Base-by-base conservation (phyloP, 2,888 invertebrate genomes). In the Eupeodes luniger region DNA sequence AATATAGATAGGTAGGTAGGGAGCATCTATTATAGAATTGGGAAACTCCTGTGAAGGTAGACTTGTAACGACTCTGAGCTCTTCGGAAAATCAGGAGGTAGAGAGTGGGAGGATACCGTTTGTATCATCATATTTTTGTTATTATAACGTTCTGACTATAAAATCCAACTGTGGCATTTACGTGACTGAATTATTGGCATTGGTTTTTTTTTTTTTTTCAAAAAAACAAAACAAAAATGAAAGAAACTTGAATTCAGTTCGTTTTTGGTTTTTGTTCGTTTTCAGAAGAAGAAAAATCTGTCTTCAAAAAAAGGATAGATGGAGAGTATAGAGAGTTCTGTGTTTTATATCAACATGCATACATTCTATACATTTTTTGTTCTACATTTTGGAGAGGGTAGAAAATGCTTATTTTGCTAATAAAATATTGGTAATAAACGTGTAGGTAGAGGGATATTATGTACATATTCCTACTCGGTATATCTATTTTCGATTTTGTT, bases 131-230 rank as follows among this genome's bases (percentile, higher is more conserved):
- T 64, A 79, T 81, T 75, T 78, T 77, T 85, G 75, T 85, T 85
- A 78, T 81, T 78, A 88, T 85, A 88, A 84, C 87, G 66, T 80
- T 84, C 84, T 81, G 81, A 85, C 88, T 81, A 85, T 88, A 84
- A 88, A 88, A 84, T 69, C 81, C 76, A 76, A 85, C 77, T 88
- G 87, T 69, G 78, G 88, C 88, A 84, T 85, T 81, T 88, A 88
- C 88, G 88, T 88, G 88, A 88, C 88, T 88, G 85, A 88, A 88
- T 85, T 85, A 88, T 85, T 81, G 74, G 81, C 84, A 66, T 72
- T 80, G 72, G 80, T 70, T 74, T 74, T 74, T 81, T 27, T n/a
- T 72, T 16, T 80, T 80, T 83, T 27, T n/a, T 72, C 5, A 1
- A 4, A 5, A 40, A 16, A 36, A 40, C 40, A 40, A 9, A 40